These are phyloP conservation scores for Penaeus chinensis DNA, from an alignment of 1,140 invertebrate species.

Conservation along the genomic window DNA sequence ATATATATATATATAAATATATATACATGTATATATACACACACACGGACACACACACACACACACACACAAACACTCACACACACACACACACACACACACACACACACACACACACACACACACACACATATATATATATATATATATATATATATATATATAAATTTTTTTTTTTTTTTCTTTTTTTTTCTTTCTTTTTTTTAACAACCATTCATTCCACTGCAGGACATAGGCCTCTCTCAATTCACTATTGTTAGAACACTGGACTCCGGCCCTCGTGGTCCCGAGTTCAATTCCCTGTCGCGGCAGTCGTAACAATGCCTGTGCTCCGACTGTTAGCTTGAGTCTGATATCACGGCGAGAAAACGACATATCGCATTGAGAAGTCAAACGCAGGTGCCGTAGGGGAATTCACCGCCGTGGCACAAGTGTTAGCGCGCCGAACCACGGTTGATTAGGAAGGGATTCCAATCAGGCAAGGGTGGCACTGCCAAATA, in stretches of 20 bases:
- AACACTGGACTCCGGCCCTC: neutral
- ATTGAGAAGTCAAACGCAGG: too few species aligned
- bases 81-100: neutral
- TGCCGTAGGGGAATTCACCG: too few species aligned
- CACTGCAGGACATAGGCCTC: too few species aligned
- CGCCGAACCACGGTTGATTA: too few species aligned
- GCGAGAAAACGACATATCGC: too few species aligned
- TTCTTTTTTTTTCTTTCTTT: neutral
- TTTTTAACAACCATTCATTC: neutral
- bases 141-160: constrained; percentile 25
- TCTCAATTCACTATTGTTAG: neutral
- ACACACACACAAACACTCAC: neutral
- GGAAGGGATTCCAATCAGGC: too few species aligned
- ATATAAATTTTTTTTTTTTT: constrained; percentile 2
- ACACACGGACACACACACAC: neutral
- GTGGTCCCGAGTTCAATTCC: neutral
- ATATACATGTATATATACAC: neutral
- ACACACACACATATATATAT: constrained; percentile 19
- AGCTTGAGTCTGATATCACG: too few species aligned
- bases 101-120: neutral
- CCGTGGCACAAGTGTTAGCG: too few species aligned
- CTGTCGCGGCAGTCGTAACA: neutral
- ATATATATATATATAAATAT: neutral
- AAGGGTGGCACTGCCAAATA: too few species aligned
- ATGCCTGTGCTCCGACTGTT: too few species aligned